Percentiles rank a stretch among this genome's conserved stretches.
Conservation (phyloP, 2,888 invertebrate species). For the Hetaerina titia region DNA sequence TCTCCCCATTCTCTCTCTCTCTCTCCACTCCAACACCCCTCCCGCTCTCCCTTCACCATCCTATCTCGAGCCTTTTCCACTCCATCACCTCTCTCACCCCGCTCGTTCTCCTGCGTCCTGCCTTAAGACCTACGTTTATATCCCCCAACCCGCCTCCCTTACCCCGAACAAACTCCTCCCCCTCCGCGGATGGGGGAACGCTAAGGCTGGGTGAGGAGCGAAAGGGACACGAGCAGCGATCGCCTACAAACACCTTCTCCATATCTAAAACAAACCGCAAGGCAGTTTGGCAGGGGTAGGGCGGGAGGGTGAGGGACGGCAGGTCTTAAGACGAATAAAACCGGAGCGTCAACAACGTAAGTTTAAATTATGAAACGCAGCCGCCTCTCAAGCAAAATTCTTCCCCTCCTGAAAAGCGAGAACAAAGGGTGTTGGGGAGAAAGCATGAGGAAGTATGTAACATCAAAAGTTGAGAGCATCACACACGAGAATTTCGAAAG, state of each 20-base stretch:
- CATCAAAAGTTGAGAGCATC: constrained; percentile 11
- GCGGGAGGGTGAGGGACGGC: not conserved
- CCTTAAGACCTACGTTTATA: not conserved
- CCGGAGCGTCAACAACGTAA: not conserved
- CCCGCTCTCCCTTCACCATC: not conserved
- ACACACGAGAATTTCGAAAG: not conserved
- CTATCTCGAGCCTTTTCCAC: not conserved
- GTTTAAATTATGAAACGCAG: not conserved
- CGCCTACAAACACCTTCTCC: constrained; percentile 1
- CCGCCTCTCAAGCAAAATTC: not conserved
- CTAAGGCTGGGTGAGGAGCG: not conserved
- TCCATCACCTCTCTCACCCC: too few relatives aligned
- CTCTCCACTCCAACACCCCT: too few relatives aligned
- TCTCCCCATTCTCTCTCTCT: too few relatives aligned
- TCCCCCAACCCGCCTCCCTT: not conserved
- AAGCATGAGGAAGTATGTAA: not conserved
- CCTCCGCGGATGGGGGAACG: not conserved
- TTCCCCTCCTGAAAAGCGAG: not conserved
- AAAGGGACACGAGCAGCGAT: not conserved
- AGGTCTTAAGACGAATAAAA: not conserved
- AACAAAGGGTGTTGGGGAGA: not conserved
- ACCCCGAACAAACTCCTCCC: not conserved
- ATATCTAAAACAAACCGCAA: constrained; percentile 27
- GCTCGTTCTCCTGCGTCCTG: not conserved
- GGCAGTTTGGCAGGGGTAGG: not conserved